Evolutionary conservation across 2,797 vertebrate species (phyloP), one percentile per base, ranked within the genome.

Genomic region (Simalia tracyae): DNA sequence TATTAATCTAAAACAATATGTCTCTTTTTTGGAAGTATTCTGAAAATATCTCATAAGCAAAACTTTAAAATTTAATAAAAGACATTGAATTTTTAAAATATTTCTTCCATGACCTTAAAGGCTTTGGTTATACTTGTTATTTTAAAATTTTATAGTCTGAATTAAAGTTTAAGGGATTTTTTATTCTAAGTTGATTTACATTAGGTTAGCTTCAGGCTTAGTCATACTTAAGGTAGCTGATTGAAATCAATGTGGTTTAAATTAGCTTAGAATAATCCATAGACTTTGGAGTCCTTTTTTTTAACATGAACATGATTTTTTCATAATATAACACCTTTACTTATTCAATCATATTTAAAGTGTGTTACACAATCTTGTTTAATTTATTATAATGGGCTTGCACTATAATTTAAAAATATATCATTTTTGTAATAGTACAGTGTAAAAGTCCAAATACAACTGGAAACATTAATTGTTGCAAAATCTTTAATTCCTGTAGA

Each of bases 1-100:
- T 24, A 56, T 46, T 91, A 89, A 92, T 93, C 93, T 93, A 9
- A 63, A 28, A 68, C 90, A 28, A 60, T 59, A 90, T 63, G 5
- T 90, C 87, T 66, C 84, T 86, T 90, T 60, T 92, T 85, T 90
- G 81, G n/a, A 11, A n/a, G 5, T 14, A 3, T 88, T 1, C 5
- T 89, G 36, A 84, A 42, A 89, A 72, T 86, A 68, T 31, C 9
- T 61, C 15, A 61, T 89, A 22, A 90, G 14, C 3, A 72, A 61
- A 63, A 36, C 17, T 68, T 56, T 76, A 86, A 92, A 92, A 36
- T 36, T 5, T 63, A 54, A 15, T n/a, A 68, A 72, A 46, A 61
- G 50, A 10, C 9, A 46, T 0, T 9, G 46, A 85, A 57, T 57
- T 86, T 54, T 72, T 31, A 8, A 22, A 86, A 86, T 7, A 36